Evolutionary conservation across 2,888 invertebrate species (phyloP), one percentile per base, ranked within the genome.

Genomic region (Spodoptera picta): DNA sequence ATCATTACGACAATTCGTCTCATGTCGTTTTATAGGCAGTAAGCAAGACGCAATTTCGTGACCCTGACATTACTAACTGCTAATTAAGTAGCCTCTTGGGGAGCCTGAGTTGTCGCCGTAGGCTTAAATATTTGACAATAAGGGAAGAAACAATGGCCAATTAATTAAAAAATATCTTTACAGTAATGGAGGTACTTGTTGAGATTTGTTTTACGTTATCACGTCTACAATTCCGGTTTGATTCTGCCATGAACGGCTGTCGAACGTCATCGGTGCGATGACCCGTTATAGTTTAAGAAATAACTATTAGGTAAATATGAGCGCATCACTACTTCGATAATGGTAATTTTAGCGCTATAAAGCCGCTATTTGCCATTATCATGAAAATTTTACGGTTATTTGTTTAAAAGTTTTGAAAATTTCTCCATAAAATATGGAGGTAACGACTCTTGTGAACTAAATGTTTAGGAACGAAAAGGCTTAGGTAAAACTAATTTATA

Each of bases 191-290:
- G 36, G 36, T 36, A 36, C 27, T 27, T 27, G 9, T 36, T 36
- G 36, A 36, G 36, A 36, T 7, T 36, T 36, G 36, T 36, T 36
- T 36, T 6, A 52, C 47, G 53, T 47, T 62, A 68, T 67, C 61
- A 55, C 48, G 51, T 43, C 50, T 27, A 7, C 47, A 52, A 55
- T 73, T 73, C 69, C 64, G 64, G 64, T 64, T 73, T 60, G 64
- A 53, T 59, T 63, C 64, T 64, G 49, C 57, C 59, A 51, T 44
- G 60, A 50, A 46, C 65, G 51, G 45, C 44, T 47, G 56, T 49
- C 42, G 56, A 75, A 60, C 69, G 65, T 69, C 74, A 63, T 58
- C 58, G 54, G 73, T 47, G 66, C 71, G 59, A 70, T 74, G 71
- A 75, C 67, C 75, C 64, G 75, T 58, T 45, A 23, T 50, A 54